A percentile compares a stretch with the other conserved stretches of the same genome.
Conservation (phyloP, 2,888 invertebrate genomes). For the Drosophila nr. perissopoda region DNA sequence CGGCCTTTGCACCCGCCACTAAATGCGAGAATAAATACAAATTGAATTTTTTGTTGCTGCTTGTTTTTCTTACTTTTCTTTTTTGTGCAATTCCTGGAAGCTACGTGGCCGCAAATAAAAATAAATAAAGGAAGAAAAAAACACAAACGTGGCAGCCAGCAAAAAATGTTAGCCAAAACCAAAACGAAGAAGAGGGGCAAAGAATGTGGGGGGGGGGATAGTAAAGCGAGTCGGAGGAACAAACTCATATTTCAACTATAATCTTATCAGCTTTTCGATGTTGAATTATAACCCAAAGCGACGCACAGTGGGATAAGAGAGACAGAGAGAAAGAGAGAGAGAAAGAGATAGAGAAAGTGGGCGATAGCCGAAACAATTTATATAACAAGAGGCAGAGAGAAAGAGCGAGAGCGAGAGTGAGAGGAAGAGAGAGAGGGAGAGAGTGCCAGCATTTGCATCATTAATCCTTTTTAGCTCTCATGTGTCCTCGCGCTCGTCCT, state of each 20-base stretch:
- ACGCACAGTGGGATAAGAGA: slow-evolving; percentile 10
- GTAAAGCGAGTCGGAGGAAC: slow-evolving; percentile 11
- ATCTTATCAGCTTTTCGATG: slow-evolving; percentile 73
- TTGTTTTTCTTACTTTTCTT: slow-evolving; percentile 8
- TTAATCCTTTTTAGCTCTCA: slow-evolving; percentile 60
- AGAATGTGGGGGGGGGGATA: not conserved
- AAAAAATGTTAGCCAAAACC: not conserved
- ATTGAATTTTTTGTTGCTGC: not conserved
- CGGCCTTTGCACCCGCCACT: not conserved
- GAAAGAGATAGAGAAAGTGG: not conserved
- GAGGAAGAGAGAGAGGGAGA: not conserved
- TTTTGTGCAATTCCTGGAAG: slow-evolving; percentile 34
- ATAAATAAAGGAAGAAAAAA: slow-evolving; percentile 22
- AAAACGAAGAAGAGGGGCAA: not conserved
- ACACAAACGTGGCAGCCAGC: slow-evolving; percentile 17
- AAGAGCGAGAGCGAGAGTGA: not conserved
- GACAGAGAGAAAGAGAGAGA: not conserved
- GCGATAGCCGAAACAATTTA: slow-evolving; percentile 46
- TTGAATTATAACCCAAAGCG: slow-evolving; percentile 63
- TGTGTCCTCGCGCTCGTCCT: slow-evolving; percentile 29
- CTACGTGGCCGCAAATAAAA: slow-evolving; percentile 60
- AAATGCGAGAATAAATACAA: not conserved
- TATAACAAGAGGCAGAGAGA: slow-evolving; percentile 21
- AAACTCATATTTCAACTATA: slow-evolving; percentile 71
- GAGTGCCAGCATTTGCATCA: slow-evolving; percentile 40